Percentiles rank a stretch among this genome's conserved stretches.
These are phyloP conservation scores for Pollicipes pollicipes DNA, from an alignment of 1,140 invertebrate genomes.

Conservation along the genomic window DNA sequence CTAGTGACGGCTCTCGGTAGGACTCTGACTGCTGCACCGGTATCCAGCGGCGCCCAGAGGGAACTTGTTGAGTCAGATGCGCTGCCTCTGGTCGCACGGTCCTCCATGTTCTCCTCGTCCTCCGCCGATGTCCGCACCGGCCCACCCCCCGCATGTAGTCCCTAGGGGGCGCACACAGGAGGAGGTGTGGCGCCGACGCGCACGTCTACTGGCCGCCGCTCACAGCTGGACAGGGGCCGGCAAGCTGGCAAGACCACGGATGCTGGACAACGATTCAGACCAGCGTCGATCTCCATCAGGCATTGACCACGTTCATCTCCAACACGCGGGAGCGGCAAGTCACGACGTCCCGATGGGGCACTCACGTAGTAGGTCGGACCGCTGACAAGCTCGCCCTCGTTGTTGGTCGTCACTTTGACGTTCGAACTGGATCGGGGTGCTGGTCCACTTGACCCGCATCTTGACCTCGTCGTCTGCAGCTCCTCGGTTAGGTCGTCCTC, in stretches of 20 bases:
- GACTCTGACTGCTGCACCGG: constrained; percentile 11
- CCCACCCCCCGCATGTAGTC: constrained; percentile 30
- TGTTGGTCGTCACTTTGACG: constrained; percentile 19
- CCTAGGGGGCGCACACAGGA: constrained; percentile 17
- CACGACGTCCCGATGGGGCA: not conserved
- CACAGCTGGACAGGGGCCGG: no score
- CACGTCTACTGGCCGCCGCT: no score
- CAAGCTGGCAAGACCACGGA: not conserved
- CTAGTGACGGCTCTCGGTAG: no score
- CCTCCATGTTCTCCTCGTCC: constrained; percentile 21
- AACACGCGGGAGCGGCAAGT: no score
- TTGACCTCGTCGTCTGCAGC: constrained; percentile 46
- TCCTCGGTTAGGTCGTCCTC: constrained; percentile 52
- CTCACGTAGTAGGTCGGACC: not conserved
- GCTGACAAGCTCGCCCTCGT: constrained; percentile 4
- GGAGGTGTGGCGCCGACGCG: no score
- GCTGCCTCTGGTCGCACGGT: constrained; percentile 1
- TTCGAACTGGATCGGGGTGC: constrained; percentile 37
- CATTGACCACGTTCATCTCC: not conserved
- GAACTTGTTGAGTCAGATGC: constrained; percentile 15
- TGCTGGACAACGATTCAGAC: no score
- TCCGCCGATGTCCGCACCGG: constrained; percentile 25
- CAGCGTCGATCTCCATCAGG: not conserved
- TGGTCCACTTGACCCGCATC: constrained; percentile 49
- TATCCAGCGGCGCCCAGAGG: constrained; percentile 16